Base-by-base conservation (phyloP, 2,888 invertebrate species). In the Eupithecia inturbata region DNA sequence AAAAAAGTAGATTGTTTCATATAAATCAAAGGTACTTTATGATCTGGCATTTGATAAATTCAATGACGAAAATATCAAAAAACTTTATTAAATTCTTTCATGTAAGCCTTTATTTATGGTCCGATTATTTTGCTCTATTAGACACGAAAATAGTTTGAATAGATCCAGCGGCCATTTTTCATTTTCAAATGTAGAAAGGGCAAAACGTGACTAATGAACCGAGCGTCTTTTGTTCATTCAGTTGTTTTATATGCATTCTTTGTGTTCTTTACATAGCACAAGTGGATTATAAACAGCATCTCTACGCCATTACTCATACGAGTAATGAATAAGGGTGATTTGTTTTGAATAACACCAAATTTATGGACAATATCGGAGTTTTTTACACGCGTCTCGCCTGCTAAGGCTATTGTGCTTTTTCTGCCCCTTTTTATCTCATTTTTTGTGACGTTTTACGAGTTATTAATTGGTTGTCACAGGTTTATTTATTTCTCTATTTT, bases 241-340 rank as follows among this genome's bases (percentile, higher is more conserved):
- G 82, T 88, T 87, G 87, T 89, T 90, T 87, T 88, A 81, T 86
- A 85, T 76, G 80, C 84, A 84, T 85, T 86, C 88, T 90, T 92
- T 92, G 89, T 92, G 85, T 87, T 85, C 85, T 87, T 85, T 85
- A 88, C 83, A 88, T 89, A 91, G 87, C 84, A 88, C 88, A 91
- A 92, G 89, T 90, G 89, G 89, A 90, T 91, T 92, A 92, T 92
- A 91, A 91, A 92, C 84, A 85, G 85, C 85, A 86, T 88, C 88
- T 87, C 85, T 85, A 83, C 83, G 88, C 90, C 87, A 95, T 95
- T 94, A 92, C 92, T 95, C 95, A 95, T 94, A 89, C 86, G 88
- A 91, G 92, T 95, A 95, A 95, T 94, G 95, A 95, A 95, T 95
- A 94, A 94, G 92, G 94, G 91, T 90, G 94, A 95, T 95, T 94